phyloP scores from a whole-genome alignment of 92 coral and sea anemone species.

The Bergia puertoricense region DNA sequence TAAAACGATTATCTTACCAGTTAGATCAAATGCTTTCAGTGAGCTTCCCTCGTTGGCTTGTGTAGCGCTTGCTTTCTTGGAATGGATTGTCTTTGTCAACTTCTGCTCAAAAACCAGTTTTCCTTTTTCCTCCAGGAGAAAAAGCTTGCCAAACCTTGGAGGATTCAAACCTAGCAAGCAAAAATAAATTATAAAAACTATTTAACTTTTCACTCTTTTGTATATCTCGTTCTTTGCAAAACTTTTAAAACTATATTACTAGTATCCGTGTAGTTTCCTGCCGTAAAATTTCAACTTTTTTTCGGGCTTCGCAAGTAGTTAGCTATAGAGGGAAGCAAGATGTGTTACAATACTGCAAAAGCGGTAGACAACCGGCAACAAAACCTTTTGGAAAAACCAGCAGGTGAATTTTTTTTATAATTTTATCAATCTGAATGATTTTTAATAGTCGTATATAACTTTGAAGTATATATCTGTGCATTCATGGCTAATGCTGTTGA shows the following conservation, averaged over 20 bases:
- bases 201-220: neutral
- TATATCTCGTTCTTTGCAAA: neutral
- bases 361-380: too few relatives aligned
- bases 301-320: too few relatives aligned
- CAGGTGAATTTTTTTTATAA: too few relatives aligned
- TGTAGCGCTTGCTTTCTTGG: neutral
- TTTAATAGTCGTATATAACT: too few relatives aligned
- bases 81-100: neutral
- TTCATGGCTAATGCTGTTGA: too few relatives aligned
- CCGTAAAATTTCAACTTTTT: too few relatives aligned
- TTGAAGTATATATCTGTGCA: too few relatives aligned
- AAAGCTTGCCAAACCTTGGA: conserved; percentile 50
- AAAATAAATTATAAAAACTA: neutral
- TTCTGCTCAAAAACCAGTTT: conserved; percentile 39
- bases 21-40: conserved; percentile 43
- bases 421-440: too few relatives aligned
- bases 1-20: conserved; percentile 40
- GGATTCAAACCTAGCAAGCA: conserved; percentile 38
- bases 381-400: too few relatives aligned
- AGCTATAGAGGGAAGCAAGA: too few relatives aligned
- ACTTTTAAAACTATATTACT: neutral
- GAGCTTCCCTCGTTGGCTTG: conserved; percentile 4
- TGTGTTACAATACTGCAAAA: too few relatives aligned
- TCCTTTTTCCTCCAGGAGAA: conserved; percentile 43
- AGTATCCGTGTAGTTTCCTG: neutral